Evolutionary conservation across 2,113 vertebrate genomes (phyloP).

Genomic region (Corvus cornix): DNA sequence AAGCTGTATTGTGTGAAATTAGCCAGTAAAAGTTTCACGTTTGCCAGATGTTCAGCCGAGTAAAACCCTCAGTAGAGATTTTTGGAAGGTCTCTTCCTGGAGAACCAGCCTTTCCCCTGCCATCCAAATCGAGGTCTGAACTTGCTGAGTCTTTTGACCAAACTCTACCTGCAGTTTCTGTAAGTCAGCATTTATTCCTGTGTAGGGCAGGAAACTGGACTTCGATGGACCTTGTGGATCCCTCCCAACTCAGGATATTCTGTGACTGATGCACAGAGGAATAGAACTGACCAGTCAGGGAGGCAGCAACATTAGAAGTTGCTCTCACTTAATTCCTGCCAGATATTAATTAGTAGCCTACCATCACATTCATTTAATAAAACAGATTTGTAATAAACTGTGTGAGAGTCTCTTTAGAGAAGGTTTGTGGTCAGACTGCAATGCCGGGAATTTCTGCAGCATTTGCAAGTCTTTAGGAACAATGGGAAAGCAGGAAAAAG

Average conservation of each 20-base stretch:
- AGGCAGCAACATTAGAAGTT: not conserved
- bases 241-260: not conserved
- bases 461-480: not conserved
- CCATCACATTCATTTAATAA: not conserved
- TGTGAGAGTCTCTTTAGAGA: not conserved
- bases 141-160: not conserved
- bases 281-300: not conserved
- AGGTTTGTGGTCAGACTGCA: not conserved
- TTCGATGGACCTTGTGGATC: not conserved
- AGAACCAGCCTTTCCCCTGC: not conserved
- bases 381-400: not conserved
- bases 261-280: not conserved
- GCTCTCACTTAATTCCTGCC: not conserved
- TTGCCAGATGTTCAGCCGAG: not conserved
- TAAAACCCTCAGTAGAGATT: not conserved
- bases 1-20: constrained; percentile 9
- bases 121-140: not conserved
- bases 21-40: not conserved
- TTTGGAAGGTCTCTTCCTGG: not conserved
- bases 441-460: not conserved
- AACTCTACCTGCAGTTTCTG: not conserved
- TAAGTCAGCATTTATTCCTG: not conserved
- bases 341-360: not conserved
- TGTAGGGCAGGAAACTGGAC: not conserved
- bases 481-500: not conserved